phyloP scores from a whole-genome alignment of 30 jellyfish, hydroid and myxozoan genomes.

The Chrysaora quinquecirrha region DNA sequence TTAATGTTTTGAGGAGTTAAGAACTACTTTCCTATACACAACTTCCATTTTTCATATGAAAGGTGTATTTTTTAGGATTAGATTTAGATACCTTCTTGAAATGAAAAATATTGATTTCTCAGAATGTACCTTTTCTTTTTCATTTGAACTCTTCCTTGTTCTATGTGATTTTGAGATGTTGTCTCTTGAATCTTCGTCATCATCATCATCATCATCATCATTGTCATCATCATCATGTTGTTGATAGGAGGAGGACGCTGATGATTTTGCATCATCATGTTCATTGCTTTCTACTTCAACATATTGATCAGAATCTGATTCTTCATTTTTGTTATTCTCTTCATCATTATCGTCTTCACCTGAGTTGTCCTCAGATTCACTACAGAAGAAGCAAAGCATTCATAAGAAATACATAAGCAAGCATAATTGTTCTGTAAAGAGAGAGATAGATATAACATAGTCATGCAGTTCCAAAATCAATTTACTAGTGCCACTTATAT shows the following conservation, averaged over 20 bases:
- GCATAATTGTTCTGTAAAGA: too few species aligned
- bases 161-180: not conserved
- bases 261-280: not conserved
- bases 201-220: constrained; percentile 22
- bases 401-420: too few species aligned
- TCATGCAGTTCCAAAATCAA: too few species aligned
- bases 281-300: constrained; percentile 40
- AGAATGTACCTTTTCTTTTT: too few species aligned
- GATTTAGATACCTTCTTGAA: too few species aligned
- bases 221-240: constrained; percentile 11
- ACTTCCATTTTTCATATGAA: too few species aligned
- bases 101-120: too few species aligned
- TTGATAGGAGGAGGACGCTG: not conserved
- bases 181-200: constrained; percentile 3
- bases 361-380: constrained; percentile 75
- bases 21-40: too few species aligned
- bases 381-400: not conserved
- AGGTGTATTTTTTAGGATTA: too few species aligned
- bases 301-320: constrained; percentile 62
- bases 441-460: too few species aligned
- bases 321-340: constrained; percentile 49
- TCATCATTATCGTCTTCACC: constrained; percentile 50
- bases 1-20: not conserved
- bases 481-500: too few species aligned
- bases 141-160: not conserved